Evolutionary conservation across 1,140 invertebrate species (phyloP).

Genomic region (Trichogramma pretiosum): DNA sequence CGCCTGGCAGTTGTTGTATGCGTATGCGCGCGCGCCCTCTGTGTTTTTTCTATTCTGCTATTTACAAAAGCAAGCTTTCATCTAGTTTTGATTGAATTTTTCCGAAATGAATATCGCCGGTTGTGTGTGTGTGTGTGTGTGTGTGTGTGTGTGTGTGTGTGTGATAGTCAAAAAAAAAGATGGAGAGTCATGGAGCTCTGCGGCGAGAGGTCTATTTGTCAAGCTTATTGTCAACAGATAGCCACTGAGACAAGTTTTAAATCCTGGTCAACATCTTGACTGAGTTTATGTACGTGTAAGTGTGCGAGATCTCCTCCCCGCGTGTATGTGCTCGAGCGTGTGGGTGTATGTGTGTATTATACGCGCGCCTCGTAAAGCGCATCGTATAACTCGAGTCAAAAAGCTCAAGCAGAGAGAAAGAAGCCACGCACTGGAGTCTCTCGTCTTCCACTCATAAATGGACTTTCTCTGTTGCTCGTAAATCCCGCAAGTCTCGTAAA

Average conservation of each 20-base stretch:
- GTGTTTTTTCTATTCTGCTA: not conserved
- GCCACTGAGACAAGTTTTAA: too few relatives aligned
- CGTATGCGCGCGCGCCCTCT: not conserved
- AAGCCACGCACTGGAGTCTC: constrained; percentile 12
- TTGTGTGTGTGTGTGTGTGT: not conserved
- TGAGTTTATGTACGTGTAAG: too few relatives aligned
- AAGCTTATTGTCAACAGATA: too few relatives aligned
- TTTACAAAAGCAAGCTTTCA: not conserved
- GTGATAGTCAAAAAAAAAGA: not conserved
- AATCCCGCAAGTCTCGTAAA: constrained; percentile 19
- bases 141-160: not conserved
- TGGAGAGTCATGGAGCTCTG: not conserved
- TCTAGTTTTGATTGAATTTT: not conserved
- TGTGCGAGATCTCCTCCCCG: not conserved
- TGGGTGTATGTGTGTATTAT: not conserved
- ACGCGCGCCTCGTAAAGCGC: not conserved
- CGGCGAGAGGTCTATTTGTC: not conserved
- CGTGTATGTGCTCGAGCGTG: not conserved
- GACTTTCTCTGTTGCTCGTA: constrained; percentile 21
- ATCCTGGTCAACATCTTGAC: too few relatives aligned
- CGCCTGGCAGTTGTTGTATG: not conserved
- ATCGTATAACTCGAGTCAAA: not conserved
- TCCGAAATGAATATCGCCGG: not conserved
- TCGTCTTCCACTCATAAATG: constrained; percentile 21
- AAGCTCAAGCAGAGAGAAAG: not conserved